Base-by-base conservation (phyloP, 2,797 vertebrate genomes). In the Manis pentadactyla region DNA sequence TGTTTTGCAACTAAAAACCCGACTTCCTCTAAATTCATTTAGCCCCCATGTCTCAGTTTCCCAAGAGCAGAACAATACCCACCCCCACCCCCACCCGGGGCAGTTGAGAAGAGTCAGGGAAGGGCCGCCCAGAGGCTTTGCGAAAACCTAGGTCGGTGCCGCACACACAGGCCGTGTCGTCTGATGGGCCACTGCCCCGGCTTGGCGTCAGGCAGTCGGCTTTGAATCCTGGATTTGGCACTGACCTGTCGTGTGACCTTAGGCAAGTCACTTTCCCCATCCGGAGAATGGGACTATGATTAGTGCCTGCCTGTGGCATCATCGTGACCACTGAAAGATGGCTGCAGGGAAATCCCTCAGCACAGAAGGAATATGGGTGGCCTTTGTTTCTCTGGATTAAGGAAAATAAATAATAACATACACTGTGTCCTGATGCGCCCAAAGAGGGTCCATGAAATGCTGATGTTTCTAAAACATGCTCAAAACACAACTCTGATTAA, bases 1-100 rank as follows among this genome's bases (percentile, higher is more conserved):
- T 73, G 34, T 68, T 68, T 66, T 75, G 39, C 89, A 59, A 17
- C 51, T 49, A 66, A 87, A 87, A 82, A 49, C 42, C 51, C 53
- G 49, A 92, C 7, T 15, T 7, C 29, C 7, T 84, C 15, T 39
- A 53, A 63, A 46, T 83, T 88, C 78, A 63, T 37, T 25, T 69
- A 89, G 27, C 34, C 25, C 10, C n/a, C 37, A 7, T 31, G 46
- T 49, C 13, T 66, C 46, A 2, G 39, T 69, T 19, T 57, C 53
- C 69, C 69, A 77, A 49, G 31, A 51, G 25, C 3, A 5, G n/a
- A 37, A 42, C 4, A 10, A 19, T 8, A 37, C 39, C n/a, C 27
- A 92, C 49, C 21, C 55, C 27, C 0, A 37, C 39, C n/a, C 27
- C 87, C 49, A 15, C 55, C 27, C 0, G 5, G 17, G 21, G 34